Evolutionary conservation across 2,113 vertebrate genomes (phyloP).

Genomic region (Tachysurus fulvidraco): DNA sequence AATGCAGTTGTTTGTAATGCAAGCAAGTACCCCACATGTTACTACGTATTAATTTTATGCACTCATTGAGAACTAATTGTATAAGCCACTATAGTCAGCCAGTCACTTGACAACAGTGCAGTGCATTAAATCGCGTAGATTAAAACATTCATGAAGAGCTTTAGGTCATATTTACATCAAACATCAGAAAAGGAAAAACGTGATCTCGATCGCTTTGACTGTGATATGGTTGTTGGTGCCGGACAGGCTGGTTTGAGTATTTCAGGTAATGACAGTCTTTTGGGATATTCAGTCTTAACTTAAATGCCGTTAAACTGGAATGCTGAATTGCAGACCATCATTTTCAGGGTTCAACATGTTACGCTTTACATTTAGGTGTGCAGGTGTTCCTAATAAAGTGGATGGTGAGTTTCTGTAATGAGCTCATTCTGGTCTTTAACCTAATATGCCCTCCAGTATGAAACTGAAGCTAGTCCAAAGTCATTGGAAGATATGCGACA

Average conservation of each 20-base stretch:
- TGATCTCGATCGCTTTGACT: not conserved
- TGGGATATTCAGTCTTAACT: not conserved
- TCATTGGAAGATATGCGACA: constrained; percentile 54
- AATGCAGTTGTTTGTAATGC: not conserved
- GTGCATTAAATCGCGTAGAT: not conserved
- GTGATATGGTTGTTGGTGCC: not conserved
- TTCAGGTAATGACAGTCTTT: not conserved
- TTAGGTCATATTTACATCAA: not conserved
- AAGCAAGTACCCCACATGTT: not conserved
- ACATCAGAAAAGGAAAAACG: not conserved
- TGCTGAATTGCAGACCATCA: not conserved
- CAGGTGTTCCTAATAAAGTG: not conserved
- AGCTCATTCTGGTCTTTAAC: constrained; percentile 19
- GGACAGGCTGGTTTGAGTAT: not conserved
- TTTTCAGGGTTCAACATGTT: not conserved
- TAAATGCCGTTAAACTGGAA: not conserved
- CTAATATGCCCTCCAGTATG: constrained; percentile 40
- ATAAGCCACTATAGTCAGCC: not conserved
- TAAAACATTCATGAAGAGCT: not conserved
- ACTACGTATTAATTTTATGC: not conserved
- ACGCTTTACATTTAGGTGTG: not conserved
- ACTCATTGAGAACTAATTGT: not conserved
- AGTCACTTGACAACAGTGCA: not conserved
- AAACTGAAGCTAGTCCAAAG: constrained; percentile 46
- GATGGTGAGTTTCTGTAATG: not conserved